Conservation (phyloP, 2,113 vertebrate species). For the Hippocampus comes region DNA sequence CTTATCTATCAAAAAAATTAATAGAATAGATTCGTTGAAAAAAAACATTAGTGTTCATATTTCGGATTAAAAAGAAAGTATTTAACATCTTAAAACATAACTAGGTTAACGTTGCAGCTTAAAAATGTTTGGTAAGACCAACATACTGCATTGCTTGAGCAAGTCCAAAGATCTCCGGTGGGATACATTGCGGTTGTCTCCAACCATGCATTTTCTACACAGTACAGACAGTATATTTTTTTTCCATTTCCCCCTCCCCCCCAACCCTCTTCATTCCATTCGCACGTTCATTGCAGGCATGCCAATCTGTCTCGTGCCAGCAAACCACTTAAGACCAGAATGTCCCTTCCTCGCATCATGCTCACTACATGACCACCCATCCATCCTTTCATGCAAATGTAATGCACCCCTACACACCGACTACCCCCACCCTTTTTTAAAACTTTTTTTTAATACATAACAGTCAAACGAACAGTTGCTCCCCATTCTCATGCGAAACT, state of each 20-base stretch:
- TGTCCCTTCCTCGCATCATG: slow-evolving; percentile 32
- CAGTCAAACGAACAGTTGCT: slow-evolving; percentile 46
- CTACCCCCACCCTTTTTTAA: slow-evolving; percentile 2
- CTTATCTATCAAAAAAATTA: no score
- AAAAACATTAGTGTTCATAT: no score
- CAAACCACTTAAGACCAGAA: slow-evolving; percentile 5
- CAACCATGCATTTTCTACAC: slow-evolving; percentile 3
- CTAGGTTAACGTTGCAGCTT: no score
- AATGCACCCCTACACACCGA: slow-evolving; percentile 24
- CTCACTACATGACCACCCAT: slow-evolving; percentile 17
- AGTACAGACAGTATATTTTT: not conserved
- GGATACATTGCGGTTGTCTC: not conserved
- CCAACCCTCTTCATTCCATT: not conserved
- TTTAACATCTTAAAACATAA: no score
- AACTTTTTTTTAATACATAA: slow-evolving; percentile 18
- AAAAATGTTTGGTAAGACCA: not conserved
- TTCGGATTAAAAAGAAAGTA: no score
- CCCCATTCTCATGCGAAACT: slow-evolving; percentile 62
- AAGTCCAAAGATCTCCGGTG: not conserved
- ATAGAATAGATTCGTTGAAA: no score
- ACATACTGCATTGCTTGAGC: not conserved
- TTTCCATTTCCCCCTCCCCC: not conserved
- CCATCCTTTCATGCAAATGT: slow-evolving; percentile 5
- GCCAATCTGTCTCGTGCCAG: slow-evolving; percentile 48
- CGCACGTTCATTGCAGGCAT: slow-evolving; percentile 17